Conservation (phyloP, 2,113 vertebrate genomes). For the Aegotheles bennettii region DNA sequence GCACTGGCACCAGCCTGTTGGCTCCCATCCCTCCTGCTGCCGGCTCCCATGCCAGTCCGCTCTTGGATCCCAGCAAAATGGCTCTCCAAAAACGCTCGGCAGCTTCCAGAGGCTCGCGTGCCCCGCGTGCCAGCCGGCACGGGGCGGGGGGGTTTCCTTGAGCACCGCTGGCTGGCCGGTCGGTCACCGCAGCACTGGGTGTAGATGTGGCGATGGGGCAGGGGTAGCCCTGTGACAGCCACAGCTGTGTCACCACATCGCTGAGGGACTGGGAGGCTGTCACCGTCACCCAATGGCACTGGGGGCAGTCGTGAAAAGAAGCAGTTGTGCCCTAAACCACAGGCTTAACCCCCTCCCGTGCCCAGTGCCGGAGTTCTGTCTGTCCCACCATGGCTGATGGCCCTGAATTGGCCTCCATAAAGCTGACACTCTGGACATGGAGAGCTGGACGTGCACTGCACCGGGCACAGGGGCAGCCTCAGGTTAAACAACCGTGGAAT, state of each 20-base stretch:
- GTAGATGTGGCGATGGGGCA: not conserved
- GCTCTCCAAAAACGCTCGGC: rapidly evolving
- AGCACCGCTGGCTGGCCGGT: too few relatives aligned
- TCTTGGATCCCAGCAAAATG: rapidly evolving
- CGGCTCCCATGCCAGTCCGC: rapidly evolving
- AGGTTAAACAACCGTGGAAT: not conserved
- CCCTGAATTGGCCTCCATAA: too few relatives aligned
- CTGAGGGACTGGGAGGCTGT: not conserved
- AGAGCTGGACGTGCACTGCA: too few relatives aligned
- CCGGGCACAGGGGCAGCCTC: not conserved
- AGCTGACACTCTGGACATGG: too few relatives aligned
- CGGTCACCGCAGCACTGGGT: too few relatives aligned
- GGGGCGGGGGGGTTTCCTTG: not conserved
- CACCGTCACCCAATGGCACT: not conserved
- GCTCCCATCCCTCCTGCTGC: not conserved
- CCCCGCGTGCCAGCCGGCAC: not conserved
- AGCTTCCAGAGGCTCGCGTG: rapidly evolving
- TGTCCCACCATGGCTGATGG: too few relatives aligned
- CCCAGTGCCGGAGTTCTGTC: not conserved
- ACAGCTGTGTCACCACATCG: not conserved
- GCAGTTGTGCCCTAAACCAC: not conserved
- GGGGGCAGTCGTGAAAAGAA: not conserved
- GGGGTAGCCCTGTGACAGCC: not conserved
- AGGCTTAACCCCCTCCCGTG: not conserved
- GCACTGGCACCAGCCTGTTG: not conserved